Evolutionary conservation across 1,140 invertebrate species (phyloP), one percentile per base, ranked within the genome.

Genomic region (Monochamus saltuarius): DNA sequence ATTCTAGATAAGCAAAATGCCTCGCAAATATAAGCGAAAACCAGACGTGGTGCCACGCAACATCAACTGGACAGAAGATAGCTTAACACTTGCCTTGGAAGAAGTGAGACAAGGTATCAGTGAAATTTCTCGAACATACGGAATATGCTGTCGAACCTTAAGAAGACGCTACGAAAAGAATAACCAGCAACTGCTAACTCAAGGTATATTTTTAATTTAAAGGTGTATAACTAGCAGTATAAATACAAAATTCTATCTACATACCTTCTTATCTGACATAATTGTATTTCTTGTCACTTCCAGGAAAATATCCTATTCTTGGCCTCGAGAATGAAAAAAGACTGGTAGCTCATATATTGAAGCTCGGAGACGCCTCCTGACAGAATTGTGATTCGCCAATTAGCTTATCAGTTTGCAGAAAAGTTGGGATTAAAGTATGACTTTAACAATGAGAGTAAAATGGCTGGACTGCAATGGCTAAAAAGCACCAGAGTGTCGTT

Each of bases 11-110:
- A 53, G 35, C 0, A 53, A 53, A 39, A 88, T 74, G 85, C 86
- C 35, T 65, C 64, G 64, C 84, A 88, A 82, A 83, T 87, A 76
- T 72, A 70, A 65, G 17, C 62, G 64, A 61, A 68, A 70, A 57
- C 49, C 53, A 59, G 65, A 61, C 52, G 63, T 52, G 58, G 37
- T 54, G 35, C 64, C 71, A 39, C 62, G 62, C 58, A 29, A 50
- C 19, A 50, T 50, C 19, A 50, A 22, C 19, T 50, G 47, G 47
- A 35, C 47, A 35, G 47, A 50, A 35, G 22, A 50, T 34, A 50
- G 47, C 13, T 50, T 29, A 36, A 14, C 19, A 36, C 19, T 22
- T 22, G 47, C 47, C n/a, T 50, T 50, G 0, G 10, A 50, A 50
- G 22, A 50, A 35, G n/a, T 50, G 8, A 36, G 34, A 34, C 2